A percentile compares a stretch with the other conserved stretches of the same genome.
Evolutionary conservation across 37 sponge, comb jelly and placozoan genomes (phyloP).

Genomic region (Corticium candelabrum): DNA sequence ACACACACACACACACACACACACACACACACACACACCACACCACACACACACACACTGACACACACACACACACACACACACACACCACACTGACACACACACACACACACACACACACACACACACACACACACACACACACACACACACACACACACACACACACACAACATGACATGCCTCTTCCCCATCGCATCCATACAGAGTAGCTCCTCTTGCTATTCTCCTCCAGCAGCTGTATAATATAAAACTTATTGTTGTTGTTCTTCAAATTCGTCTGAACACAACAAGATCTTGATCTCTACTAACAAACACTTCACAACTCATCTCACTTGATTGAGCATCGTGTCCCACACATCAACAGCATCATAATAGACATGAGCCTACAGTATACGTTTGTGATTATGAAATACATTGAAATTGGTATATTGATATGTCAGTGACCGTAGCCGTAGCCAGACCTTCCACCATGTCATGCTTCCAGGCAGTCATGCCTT

Average conservation of each 20-base stretch:
- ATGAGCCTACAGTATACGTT: constrained; percentile 64
- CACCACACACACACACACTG: too few relatives aligned
- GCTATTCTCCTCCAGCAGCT: constrained; percentile 52
- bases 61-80: too few relatives aligned
- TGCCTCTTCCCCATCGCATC: constrained; percentile 88
- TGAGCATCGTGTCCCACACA: constrained; percentile 76
- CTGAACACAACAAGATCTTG: constrained; percentile 9
- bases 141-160: too few relatives aligned
- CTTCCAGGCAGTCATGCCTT: too few relatives aligned
- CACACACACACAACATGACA: background rate
- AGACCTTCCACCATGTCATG: too few relatives aligned
- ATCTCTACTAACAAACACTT: background rate
- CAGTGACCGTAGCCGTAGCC: too few relatives aligned
- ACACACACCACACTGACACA: too few relatives aligned
- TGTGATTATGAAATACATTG: too few relatives aligned
- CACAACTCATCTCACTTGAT: constrained; percentile 33
- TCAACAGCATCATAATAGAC: constrained; percentile 58
- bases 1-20: too few relatives aligned
- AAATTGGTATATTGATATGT: too few relatives aligned
- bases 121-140: too few relatives aligned
- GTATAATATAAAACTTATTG: constrained; percentile 84
- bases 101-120: background rate
- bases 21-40: too few relatives aligned
- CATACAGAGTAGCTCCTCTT: constrained; percentile 45
- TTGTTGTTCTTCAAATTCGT: constrained; percentile 85